These are phyloP conservation scores for Plemyria rubiginata DNA, from an alignment of 2,888 invertebrate genomes.

Conservation along the genomic window DNA sequence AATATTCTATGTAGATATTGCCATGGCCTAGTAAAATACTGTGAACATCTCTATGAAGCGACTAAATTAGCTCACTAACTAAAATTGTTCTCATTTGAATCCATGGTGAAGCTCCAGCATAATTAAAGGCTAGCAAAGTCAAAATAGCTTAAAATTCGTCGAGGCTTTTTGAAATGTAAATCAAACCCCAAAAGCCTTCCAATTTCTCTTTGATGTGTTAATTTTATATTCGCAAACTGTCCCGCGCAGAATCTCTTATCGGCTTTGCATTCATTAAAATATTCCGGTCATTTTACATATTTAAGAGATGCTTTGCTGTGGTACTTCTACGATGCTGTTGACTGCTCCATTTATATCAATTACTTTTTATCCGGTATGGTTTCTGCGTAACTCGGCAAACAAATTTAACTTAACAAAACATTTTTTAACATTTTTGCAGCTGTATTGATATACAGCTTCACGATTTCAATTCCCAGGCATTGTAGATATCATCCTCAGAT, in stretches of 20 bases:
- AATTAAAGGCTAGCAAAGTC: constrained; percentile 38
- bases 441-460: too few relatives aligned
- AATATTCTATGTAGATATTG: background rate
- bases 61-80: constrained; percentile 1
- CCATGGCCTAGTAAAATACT: background rate
- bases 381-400: too few relatives aligned
- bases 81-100: constrained; percentile 13
- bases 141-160: constrained; percentile 52
- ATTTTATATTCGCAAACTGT: constrained; percentile 65
- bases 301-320: constrained; percentile 25
- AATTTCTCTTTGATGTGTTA: constrained; percentile 78
- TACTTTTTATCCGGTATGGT: background rate
- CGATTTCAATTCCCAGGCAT: too few relatives aligned
- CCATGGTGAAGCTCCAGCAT: constrained; percentile 28
- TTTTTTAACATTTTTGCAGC: too few relatives aligned
- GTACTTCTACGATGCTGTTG: background rate
- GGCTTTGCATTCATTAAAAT: constrained; percentile 66
- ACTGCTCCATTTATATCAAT: constrained; percentile 1
- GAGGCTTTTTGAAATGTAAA: constrained; percentile 79
- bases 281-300: constrained; percentile 48
- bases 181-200: constrained; percentile 68
- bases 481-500: too few relatives aligned
- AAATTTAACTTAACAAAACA: too few relatives aligned
- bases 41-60: background rate
- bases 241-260: constrained; percentile 58